Base-by-base conservation (phyloP, 2,797 vertebrate species). In the Myiothlypis coronata region DNA sequence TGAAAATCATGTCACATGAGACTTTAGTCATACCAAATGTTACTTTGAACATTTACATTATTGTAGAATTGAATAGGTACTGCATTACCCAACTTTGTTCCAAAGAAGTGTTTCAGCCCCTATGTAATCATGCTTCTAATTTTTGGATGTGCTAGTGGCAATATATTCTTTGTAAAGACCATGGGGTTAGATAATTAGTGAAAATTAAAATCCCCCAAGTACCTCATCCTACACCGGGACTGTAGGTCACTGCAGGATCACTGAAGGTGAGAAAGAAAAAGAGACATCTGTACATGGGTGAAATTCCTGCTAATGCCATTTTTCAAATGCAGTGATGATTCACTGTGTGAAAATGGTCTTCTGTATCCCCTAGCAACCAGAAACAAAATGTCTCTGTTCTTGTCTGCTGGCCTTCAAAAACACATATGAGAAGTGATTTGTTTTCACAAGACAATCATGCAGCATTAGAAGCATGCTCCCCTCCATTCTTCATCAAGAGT, bases 311-410 rank as follows among this genome's bases (percentile, higher is more conserved):
- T 95, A 83, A 77, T 26, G 32, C 70, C 12, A 10, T 92, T 96
- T 96, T 86, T 96, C 52, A 86, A 90, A 88, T 20, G 44, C 78
- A 39, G 59, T 34, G 75, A 64, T 93, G 90, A 85, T 84, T 96
- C 70, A 30, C 86, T 94, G 23, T 94, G 93, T 95, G 92, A 67
- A 93, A 97, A 92, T 0, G 37, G 76, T 96, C 78, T 76, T 60
- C 68, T 84, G 89, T 97, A 96, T 94, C 95, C 94, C 94, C 23
- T 94, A 65, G 96, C 95, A 96, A 96, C 97, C 81, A 88, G 94
- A 97, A 93, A 68, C 84, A 95, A 92, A 96, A 97, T 92, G 18
- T 94, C 57, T 94, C 88, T 96, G 53, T 93, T 91, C 95, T 97
- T 96, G 78, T 93, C 86, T 93, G 80, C 74, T 94, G 87, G 86